Evolutionary conservation across 2,888 invertebrate genomes (phyloP).

Genomic region (Ecdyonurus torrentis): DNA sequence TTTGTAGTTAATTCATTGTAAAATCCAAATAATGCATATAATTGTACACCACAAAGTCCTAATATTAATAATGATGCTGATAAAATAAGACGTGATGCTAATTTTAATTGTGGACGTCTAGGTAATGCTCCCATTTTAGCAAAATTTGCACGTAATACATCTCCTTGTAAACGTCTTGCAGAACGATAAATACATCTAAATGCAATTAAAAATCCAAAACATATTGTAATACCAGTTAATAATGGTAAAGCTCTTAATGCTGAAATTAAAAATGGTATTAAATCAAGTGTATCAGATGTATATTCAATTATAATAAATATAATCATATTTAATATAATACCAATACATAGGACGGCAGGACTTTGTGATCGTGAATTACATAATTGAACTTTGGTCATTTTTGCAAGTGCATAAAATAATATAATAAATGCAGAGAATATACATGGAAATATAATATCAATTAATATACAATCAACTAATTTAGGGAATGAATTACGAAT

Average conservation of each 20-base stretch:
- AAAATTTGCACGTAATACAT: background rate
- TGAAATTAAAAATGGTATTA: background rate
- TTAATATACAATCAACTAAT: background rate
- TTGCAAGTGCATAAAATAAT: background rate
- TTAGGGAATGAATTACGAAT: background rate
- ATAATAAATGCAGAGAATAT: background rate
- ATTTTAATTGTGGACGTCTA: background rate
- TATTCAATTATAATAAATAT: background rate
- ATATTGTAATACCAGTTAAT: background rate
- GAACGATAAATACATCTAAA: background rate
- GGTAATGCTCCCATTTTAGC: slow-evolving; percentile 1
- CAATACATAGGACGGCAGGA: background rate
- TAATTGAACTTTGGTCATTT: background rate
- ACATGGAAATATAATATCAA: background rate
- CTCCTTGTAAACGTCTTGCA: background rate
- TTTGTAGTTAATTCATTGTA: background rate
- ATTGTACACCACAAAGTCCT: background rate
- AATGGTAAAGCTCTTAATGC: background rate
- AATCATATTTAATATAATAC: background rate
- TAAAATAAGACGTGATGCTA: background rate
- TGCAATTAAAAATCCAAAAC: background rate
- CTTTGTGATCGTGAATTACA: background rate
- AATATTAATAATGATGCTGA: background rate
- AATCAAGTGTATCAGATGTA: background rate
- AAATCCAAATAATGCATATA: background rate